phyloP scores from a whole-genome alignment of 1,140 invertebrate species.

The Lasioglossum baleicum region DNA sequence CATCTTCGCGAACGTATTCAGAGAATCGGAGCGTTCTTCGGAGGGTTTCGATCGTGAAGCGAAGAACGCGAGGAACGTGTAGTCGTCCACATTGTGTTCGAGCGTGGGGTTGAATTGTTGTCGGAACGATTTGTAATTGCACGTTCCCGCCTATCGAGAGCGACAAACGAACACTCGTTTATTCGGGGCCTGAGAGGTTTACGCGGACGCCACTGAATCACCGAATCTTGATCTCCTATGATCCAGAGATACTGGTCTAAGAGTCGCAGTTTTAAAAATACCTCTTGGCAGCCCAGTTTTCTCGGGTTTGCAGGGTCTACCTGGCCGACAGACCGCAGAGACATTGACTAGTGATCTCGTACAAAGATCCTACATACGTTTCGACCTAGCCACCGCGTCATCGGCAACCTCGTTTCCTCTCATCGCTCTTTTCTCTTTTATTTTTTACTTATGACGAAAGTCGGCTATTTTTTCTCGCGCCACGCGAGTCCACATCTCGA shows the following conservation, averaged over 20 bases:
- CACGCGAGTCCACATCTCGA: background rate
- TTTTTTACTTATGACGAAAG: background rate
- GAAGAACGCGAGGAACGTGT: too few species aligned
- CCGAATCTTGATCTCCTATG: constrained; percentile 31
- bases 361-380: constrained; percentile 28
- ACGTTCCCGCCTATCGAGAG: too few species aligned
- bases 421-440: too few species aligned
- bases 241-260: constrained; percentile 34
- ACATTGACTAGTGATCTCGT: constrained; percentile 39
- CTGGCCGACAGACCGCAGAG: constrained; percentile 50
- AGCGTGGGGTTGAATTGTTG: too few species aligned
- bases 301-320: constrained; percentile 47
- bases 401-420: constrained; percentile 23
- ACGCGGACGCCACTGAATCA: constrained; percentile 17
- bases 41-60: too few species aligned
- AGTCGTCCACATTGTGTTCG: too few species aligned
- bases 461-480: background rate
- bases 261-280: constrained; percentile 64
- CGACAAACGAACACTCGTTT: too few species aligned
- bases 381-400: constrained; percentile 20
- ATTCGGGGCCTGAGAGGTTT: background rate
- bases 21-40: too few species aligned
- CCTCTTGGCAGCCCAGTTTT: constrained; percentile 61
- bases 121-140: too few species aligned
- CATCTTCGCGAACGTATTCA: too few species aligned